A percentile compares a stretch with the other conserved stretches of the same genome.
Evolutionary conservation across 1,140 invertebrate species (phyloP).

Genomic region (Uloborus diversus): DNA sequence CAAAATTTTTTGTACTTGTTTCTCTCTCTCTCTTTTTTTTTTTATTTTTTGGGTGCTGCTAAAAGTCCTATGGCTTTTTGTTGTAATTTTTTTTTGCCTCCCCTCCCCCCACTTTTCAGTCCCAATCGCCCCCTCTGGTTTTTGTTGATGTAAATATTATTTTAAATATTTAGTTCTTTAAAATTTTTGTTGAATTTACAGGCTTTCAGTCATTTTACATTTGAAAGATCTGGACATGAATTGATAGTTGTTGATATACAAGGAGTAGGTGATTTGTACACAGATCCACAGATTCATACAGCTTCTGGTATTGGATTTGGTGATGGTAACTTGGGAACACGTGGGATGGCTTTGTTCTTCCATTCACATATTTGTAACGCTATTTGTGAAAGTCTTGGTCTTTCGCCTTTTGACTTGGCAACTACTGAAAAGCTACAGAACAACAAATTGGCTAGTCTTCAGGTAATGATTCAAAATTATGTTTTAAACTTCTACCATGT

Average conservation of each 20-base stretch:
- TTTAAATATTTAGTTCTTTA: neutral
- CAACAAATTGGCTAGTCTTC: constrained; percentile 29
- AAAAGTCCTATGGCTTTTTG: no score
- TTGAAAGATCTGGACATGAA: constrained; percentile 72
- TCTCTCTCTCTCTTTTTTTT: no score
- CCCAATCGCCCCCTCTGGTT: no score
- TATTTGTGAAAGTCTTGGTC: constrained; percentile 69
- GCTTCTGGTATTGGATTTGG: constrained; percentile 68
- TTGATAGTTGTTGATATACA: constrained; percentile 74
- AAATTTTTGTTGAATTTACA: constrained; percentile 60
- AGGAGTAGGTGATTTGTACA: constrained; percentile 74
- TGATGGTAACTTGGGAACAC: constrained; percentile 71
- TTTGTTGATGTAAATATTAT: neutral
- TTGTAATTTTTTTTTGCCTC: no score
- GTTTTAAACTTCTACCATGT: neutral
- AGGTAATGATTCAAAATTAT: constrained; percentile 9
- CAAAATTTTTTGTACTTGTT: no score
- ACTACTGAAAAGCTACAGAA: constrained; percentile 61
- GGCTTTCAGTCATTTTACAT: constrained; percentile 74
- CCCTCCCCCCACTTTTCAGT: no score
- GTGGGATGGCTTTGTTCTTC: constrained; percentile 74
- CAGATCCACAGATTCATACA: constrained; percentile 73
- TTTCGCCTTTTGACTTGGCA: constrained; percentile 71
- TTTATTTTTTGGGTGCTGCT: no score
- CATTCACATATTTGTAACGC: constrained; percentile 71